Evolutionary conservation across 2,888 invertebrate species (phyloP).

Genomic region (Rosalia funebris): DNA sequence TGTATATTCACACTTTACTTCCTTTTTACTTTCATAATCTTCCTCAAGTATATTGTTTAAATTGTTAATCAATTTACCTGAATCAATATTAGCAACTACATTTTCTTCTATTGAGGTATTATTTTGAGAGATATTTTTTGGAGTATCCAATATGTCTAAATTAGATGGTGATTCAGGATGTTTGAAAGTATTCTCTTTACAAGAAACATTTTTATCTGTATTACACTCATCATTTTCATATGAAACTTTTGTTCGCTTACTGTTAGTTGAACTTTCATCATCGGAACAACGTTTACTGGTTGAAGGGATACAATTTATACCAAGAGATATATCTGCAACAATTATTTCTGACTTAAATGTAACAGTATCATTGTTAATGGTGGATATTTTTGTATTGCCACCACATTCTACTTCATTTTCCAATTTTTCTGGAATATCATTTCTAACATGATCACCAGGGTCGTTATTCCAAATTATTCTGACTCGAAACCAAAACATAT

Average conservation of each 20-base stretch:
- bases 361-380: background rate
- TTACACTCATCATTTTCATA: background rate
- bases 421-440: background rate
- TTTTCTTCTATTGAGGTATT: background rate
- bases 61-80: slow-evolving; percentile 11
- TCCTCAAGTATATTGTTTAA: slow-evolving; percentile 21
- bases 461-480: slow-evolving; percentile 48
- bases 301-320: background rate
- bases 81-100: slow-evolving; percentile 1
- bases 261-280: slow-evolving; percentile 5
- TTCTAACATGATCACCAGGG: background rate
- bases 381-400: too few relatives aligned
- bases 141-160: background rate
- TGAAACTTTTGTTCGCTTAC: background rate
- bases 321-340: background rate
- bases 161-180: background rate
- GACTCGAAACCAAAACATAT: slow-evolving; percentile 66
- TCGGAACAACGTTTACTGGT: background rate
- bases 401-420: background rate
- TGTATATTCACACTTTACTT: background rate
- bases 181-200: background rate
- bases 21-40: slow-evolving; percentile 20
- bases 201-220: background rate
- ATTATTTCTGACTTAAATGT: background rate
- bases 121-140: background rate